These are phyloP conservation scores for Cheilosia vernalis DNA, from an alignment of 2,888 invertebrate genomes.

Conservation along the genomic window DNA sequence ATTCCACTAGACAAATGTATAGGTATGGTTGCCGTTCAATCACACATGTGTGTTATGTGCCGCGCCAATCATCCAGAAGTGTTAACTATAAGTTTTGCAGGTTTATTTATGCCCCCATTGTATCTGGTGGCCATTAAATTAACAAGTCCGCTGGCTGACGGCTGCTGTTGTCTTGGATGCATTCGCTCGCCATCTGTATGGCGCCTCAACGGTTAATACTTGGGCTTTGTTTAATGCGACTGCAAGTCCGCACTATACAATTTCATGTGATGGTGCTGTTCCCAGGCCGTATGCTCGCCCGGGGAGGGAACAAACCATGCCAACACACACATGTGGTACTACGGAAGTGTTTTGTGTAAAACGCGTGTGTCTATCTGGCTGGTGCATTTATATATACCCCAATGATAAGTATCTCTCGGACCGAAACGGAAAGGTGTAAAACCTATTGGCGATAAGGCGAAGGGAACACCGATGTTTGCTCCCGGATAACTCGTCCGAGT, in stretches of 20 bases:
- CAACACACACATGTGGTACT: slow-evolving; percentile 3
- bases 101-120: slow-evolving; percentile 71
- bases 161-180: slow-evolving; percentile 41
- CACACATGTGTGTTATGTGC: slow-evolving; percentile 6
- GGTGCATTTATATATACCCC: slow-evolving; percentile 22
- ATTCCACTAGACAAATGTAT: slow-evolving; percentile 36
- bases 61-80: slow-evolving; percentile 67
- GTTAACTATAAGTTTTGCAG: slow-evolving; percentile 66
- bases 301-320: background rate
- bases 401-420: slow-evolving; percentile 49
- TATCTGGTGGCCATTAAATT: slow-evolving; percentile 69
- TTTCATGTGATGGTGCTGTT: background rate
- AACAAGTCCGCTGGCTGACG: slow-evolving; percentile 51
- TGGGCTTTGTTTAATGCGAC: slow-evolving; percentile 61
- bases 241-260: slow-evolving; percentile 39
- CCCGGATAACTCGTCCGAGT: slow-evolving; percentile 44
- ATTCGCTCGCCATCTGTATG: slow-evolving; percentile 55
- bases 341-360: slow-evolving; percentile 49
- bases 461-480: slow-evolving; percentile 11
- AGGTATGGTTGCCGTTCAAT: slow-evolving; percentile 15
- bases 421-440: slow-evolving; percentile 57
- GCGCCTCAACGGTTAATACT: slow-evolving; percentile 63
- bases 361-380: slow-evolving; percentile 56
- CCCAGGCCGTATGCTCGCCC: background rate
- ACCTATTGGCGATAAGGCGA: slow-evolving; percentile 46